Base-by-base conservation (phyloP, 2,797 vertebrate species). In the Epinephelus coioides region DNA sequence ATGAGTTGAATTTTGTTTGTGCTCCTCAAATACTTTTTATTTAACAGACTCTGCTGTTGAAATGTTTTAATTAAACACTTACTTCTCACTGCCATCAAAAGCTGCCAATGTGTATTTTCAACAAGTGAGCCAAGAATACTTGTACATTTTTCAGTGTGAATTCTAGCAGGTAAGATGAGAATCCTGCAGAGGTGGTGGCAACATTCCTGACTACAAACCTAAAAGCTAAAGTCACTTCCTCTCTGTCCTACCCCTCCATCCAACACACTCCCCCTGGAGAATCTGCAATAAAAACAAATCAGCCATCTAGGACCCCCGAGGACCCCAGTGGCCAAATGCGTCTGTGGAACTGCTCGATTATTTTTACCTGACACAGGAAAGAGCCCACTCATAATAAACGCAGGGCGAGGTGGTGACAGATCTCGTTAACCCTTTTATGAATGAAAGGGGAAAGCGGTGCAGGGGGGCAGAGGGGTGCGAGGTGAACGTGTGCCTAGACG, bases 311-410 rank as follows among this genome's bases (percentile, higher is more conserved):
- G 82, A 87, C 72, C 87, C 79, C 75, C 17, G 51, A 85, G 84
- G 85, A 89, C 86, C 85, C 72, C 81, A 40, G 78, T 81, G 88
- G 90, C 85, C 78, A 80, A 85, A 76, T 64, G 83, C 21, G 61
- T 91, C 92, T 55, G 71, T 76, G 81, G 90, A 85, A 68, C 78
- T 25, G 81, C 87, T 80, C 77, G 93, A 95, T 95, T 95, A 95
- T 95, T 95, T 96, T 95, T 92, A 94, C 92, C 93, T 94, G 88
- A 91, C 91, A 92, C 95, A 95, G 95, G 94, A 96, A 94, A 93
- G 89, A 92, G 77, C 78, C 79, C 86, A 92, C 89, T 94, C 93
- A 95, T 94, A 95, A 95, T 93, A 96, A 96, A 94, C 94, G 83
- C 76, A 60, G 84, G 90, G 78, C n/a, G 79, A 92, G 88, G 93